Conservation (phyloP, 2,113 vertebrate species). For the Boleophthalmus pectinirostris region DNA sequence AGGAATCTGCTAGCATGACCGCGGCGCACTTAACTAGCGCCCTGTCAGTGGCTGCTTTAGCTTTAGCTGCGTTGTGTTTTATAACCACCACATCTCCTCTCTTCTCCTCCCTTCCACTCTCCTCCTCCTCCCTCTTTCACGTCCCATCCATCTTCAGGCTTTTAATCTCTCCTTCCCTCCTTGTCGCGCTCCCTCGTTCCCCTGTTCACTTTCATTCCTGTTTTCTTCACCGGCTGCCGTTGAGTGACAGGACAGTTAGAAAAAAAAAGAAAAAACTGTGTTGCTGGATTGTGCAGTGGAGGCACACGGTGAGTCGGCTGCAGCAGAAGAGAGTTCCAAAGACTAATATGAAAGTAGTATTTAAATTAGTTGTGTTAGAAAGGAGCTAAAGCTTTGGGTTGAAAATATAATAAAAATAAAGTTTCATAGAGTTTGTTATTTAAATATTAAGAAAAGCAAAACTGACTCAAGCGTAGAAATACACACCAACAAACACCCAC, state of each 20-base stretch:
- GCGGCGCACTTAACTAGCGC: conserved; percentile 7
- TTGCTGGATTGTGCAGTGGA: conserved; percentile 50
- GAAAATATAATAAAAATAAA: neutral
- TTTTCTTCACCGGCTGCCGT: conserved; percentile 22
- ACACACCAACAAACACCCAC: no score
- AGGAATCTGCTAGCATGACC: conserved; percentile 23
- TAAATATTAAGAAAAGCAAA: neutral
- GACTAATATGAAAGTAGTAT: conserved; percentile 39
- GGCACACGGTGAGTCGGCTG: conserved; percentile 30
- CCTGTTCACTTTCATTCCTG: conserved; percentile 23
- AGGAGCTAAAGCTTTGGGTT: neutral
- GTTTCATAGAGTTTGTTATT: neutral
- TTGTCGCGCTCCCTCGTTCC: neutral
- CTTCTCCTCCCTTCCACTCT: neutral
- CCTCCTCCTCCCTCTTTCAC: conserved; percentile 15
- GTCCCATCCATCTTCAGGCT: conserved; percentile 50
- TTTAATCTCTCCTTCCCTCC: conserved; percentile 49
- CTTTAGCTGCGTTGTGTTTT: conserved; percentile 1
- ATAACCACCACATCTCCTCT: neutral
- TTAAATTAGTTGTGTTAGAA: neutral
- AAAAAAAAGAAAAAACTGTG: conserved; percentile 22
- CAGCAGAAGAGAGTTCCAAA: conserved; percentile 26
- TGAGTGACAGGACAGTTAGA: conserved; percentile 61
- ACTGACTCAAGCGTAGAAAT: no score
- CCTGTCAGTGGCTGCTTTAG: conserved; percentile 4